These are phyloP conservation scores for Malurus melanocephalus DNA, from an alignment of 2,113 vertebrate genomes.

Conservation along the genomic window DNA sequence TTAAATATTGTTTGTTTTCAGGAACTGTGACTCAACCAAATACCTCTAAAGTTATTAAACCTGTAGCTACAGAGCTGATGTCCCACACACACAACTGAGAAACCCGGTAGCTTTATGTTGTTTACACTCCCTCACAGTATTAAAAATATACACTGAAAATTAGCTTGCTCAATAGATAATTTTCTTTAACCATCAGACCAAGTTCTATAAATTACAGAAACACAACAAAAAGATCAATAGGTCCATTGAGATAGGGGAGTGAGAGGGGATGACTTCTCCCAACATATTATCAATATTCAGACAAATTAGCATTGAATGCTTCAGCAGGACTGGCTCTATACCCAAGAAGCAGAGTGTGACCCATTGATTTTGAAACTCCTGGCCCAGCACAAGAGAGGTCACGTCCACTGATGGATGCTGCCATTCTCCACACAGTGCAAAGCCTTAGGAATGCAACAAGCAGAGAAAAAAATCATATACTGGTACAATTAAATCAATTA, in stretches of 20 bases:
- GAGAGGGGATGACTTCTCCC: neutral
- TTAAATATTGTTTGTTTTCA: conserved; percentile 27
- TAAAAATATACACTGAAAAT: neutral
- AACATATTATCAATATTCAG: neutral
- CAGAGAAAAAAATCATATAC: neutral
- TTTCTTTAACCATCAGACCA: neutral
- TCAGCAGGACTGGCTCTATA: neutral
- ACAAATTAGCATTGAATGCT: neutral
- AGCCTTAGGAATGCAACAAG: neutral
- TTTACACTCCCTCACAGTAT: neutral
- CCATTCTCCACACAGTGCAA: neutral
- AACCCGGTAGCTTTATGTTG: neutral
- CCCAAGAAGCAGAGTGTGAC: neutral
- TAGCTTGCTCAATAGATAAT: neutral
- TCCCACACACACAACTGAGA: neutral
- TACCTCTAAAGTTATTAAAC: neutral
- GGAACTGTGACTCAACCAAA: neutral
- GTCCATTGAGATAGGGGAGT: neutral
- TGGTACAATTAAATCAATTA: neutral
- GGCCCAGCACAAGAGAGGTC: neutral
- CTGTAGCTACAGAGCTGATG: neutral
- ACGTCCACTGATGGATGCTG: neutral
- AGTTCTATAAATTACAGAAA: neutral
- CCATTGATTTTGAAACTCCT: neutral
- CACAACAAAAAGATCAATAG: conserved; percentile 7